Base-by-base conservation (phyloP, 2,888 invertebrate species). In the Dasysyrphus tricinctus region DNA sequence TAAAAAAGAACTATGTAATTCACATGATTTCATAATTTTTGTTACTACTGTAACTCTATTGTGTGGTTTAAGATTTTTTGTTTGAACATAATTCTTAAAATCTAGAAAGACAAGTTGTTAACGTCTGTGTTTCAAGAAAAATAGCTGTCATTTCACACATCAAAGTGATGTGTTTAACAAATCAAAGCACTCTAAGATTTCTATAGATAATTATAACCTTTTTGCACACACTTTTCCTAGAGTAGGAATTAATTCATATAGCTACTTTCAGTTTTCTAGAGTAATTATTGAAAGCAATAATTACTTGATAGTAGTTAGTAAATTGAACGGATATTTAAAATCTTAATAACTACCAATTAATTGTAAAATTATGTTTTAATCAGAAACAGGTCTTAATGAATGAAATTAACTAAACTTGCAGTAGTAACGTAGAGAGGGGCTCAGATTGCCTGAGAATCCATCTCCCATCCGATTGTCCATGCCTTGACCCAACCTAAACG, bases 111-210 rank as follows among this genome's bases (percentile, higher is more conserved):
- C 59, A 39, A 11, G 12, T 39, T 61, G 24, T 14, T 7, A 14
- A 39, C 9, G 39, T 61, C 8, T 61, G 59, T 42, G 59, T 59
- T 59, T 59, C 12, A 19, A 61, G 59, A 61, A 19, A 24, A 61
- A 14, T 7, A 11, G 9, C 59, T 37, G 8, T 37, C 59, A 57
- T 61, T 61, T 61, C 39, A 61, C 39, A 61, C 61, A 39, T 61
- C 14, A 61, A 42, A 42, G 1, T 54, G 29, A 54, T 14, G 54
- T 5, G 14, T 54, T 32, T 24, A 54, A 54, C 54, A 29, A 14
- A 12, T 51, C 24, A 29, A 29, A 29, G 14, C 14, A 14, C 8
- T 14, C 29, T 29, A 4, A 29, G 51, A 54, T 29, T 32, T 54
- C 29, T 54, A 29, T 16, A 14, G 29, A 34, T 37, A 57, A 37